Evolutionary conservation across 1,140 invertebrate genomes (phyloP).

Genomic region (Drosophila orena): DNA sequence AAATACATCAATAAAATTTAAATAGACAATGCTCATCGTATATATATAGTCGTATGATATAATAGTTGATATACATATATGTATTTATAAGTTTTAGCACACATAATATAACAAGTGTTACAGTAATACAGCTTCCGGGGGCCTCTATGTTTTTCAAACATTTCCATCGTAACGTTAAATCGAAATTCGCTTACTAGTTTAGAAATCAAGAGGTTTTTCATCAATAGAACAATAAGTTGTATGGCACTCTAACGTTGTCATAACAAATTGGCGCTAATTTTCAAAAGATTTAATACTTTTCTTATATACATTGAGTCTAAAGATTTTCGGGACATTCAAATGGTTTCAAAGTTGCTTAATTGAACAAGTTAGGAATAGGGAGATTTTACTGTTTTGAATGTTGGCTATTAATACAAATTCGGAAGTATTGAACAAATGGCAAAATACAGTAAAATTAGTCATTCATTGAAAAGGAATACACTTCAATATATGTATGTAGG

Average conservation of each 20-base stretch:
- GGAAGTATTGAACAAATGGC: not conserved
- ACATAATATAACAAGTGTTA: slow-evolving; percentile 80
- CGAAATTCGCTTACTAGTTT: slow-evolving; percentile 55
- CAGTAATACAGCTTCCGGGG: slow-evolving; percentile 75
- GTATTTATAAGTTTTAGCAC: slow-evolving; percentile 61
- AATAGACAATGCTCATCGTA: slow-evolving; percentile 54
- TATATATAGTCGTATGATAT: slow-evolving; percentile 59
- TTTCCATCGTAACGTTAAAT: slow-evolving; percentile 63
- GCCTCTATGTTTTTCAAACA: slow-evolving; percentile 76
- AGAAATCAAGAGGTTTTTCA: slow-evolving; percentile 43
- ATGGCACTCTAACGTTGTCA: slow-evolving; percentile 32
- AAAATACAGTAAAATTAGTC: slow-evolving; percentile 1
- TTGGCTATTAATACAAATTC: not conserved
- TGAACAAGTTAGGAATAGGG: slow-evolving; percentile 48
- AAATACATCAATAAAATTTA: slow-evolving; percentile 71
- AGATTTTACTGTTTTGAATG: not conserved
- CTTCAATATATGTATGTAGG: slow-evolving; percentile 5
- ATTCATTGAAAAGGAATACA: not conserved
- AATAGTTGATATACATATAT: slow-evolving; percentile 56
- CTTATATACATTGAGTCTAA: slow-evolving; percentile 61
- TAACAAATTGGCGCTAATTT: slow-evolving; percentile 73
- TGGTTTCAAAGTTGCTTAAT: slow-evolving; percentile 35
- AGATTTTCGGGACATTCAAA: slow-evolving; percentile 21
- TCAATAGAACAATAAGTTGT: slow-evolving; percentile 21
- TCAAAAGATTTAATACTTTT: slow-evolving; percentile 43